Percentiles rank a stretch among this genome's conserved stretches.
Evolutionary conservation across 2,113 vertebrate species (phyloP).

Genomic region (Lepus americanus): DNA sequence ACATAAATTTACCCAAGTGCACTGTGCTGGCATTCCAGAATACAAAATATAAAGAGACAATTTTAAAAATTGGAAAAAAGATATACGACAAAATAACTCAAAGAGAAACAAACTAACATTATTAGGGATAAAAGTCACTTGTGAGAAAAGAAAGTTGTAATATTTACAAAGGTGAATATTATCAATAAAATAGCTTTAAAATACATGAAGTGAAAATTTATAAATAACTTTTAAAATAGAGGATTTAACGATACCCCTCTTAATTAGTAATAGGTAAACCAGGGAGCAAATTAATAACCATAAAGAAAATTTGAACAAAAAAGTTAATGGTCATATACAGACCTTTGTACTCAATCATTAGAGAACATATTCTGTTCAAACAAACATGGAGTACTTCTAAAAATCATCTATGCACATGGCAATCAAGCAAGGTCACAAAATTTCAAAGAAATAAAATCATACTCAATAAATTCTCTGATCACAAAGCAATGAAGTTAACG

Average conservation of each 20-base stretch:
- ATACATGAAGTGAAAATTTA: background rate
- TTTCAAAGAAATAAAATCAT: slow-evolving; percentile 7
- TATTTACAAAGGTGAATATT: slow-evolving; percentile 31
- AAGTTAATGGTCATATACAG: background rate
- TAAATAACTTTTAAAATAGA: background rate
- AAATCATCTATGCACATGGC: background rate
- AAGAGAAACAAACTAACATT: slow-evolving; percentile 30
- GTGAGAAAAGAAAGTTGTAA: slow-evolving; percentile 1
- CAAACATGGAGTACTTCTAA: background rate
- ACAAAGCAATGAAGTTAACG: slow-evolving; percentile 28
- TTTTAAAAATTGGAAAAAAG: slow-evolving; percentile 20
- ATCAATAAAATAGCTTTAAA: background rate
- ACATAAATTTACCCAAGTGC: background rate
- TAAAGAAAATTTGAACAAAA: slow-evolving; percentile 36
- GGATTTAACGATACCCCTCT: background rate
- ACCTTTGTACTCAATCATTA: background rate
- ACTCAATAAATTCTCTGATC: slow-evolving; percentile 19
- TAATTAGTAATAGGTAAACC: background rate
- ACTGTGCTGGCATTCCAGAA: background rate
- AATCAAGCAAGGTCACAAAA: background rate
- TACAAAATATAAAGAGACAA: slow-evolving; percentile 19
- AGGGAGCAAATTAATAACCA: background rate
- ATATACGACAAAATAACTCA: background rate
- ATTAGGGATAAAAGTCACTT: slow-evolving; percentile 15
- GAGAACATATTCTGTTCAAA: slow-evolving; percentile 3